A percentile compares a stretch with the other conserved stretches of the same genome.
These are phyloP conservation scores for Lordiphosa andalusiaca DNA, from an alignment of 2,888 invertebrate species.

Conservation along the genomic window DNA sequence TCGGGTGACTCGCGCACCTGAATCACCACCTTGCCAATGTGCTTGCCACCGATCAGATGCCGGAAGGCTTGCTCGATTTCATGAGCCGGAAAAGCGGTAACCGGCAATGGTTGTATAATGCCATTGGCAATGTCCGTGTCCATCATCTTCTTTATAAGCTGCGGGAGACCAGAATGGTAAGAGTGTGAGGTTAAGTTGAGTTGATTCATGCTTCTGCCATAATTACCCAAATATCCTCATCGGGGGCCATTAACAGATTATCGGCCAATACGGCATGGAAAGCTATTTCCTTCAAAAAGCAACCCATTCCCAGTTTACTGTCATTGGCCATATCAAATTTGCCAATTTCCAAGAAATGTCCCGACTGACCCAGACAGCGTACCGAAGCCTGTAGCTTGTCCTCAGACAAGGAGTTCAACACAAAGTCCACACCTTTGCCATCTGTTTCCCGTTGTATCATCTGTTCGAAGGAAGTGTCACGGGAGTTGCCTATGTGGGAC, in stretches of 20 bases:
- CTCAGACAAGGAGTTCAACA: constrained; percentile 94
- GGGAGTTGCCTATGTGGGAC: constrained; percentile 91
- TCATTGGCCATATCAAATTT: constrained; percentile 90
- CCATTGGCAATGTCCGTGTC: constrained; percentile 85
- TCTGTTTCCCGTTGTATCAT: constrained; percentile 90
- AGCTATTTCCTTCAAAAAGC: constrained; percentile 86
- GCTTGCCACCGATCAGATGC: constrained; percentile 86
- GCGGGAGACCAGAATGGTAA: background rate
- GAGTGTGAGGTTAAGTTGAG: too few relatives aligned
- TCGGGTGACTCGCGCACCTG: constrained; percentile 74
- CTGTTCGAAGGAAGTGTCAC: constrained; percentile 92
- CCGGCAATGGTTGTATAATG: constrained; percentile 85
- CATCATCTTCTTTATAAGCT: constrained; percentile 82
- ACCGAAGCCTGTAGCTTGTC: constrained; percentile 91
- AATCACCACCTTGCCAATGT: constrained; percentile 87
- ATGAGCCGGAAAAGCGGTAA: constrained; percentile 84
- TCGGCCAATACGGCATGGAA: constrained; percentile 91
- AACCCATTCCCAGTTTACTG: constrained; percentile 84
- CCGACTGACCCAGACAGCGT: constrained; percentile 83
- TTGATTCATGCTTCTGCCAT: background rate
- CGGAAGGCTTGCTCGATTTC: constrained; percentile 88
- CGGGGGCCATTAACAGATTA: constrained; percentile 82
- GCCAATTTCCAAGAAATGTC: constrained; percentile 92
- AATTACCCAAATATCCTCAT: constrained; percentile 78
- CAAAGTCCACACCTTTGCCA: constrained; percentile 93